A percentile compares a stretch with the other conserved stretches of the same genome.
Conservation (phyloP, 2,113 vertebrate species). For the Lagopus muta region DNA sequence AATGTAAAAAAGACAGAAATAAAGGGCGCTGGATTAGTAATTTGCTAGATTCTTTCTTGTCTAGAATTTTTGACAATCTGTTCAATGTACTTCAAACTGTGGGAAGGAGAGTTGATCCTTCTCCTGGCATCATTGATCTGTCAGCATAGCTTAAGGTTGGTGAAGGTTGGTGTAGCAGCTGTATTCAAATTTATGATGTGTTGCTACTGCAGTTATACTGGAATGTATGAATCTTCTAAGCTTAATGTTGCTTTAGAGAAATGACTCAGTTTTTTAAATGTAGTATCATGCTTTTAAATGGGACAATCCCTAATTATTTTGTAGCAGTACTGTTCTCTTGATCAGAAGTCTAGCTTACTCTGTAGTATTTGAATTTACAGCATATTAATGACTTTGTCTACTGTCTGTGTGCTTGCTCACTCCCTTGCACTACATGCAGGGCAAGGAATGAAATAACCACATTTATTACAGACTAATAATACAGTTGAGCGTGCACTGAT, state of each 20-base stretch:
- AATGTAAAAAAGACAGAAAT: not conserved
- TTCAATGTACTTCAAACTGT: not conserved
- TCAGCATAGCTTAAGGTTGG: not conserved
- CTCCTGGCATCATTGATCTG: not conserved
- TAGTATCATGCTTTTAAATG: not conserved
- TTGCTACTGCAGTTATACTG: not conserved
- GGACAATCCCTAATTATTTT: not conserved
- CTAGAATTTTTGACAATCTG: not conserved
- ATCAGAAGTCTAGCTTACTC: not conserved
- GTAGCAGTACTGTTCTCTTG: not conserved
- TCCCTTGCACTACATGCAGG: not conserved
- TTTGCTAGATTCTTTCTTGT: not conserved
- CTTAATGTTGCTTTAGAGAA: not conserved
- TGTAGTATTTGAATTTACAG: not conserved
- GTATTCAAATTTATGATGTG: not conserved
- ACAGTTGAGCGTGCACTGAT: not conserved
- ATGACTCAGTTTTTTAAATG: not conserved
- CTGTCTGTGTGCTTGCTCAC: not conserved
- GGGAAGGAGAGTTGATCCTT: not conserved
- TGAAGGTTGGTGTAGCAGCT: not conserved
- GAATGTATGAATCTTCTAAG: not conserved
- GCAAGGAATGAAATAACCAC: not conserved
- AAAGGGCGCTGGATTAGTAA: not conserved
- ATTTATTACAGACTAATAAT: not conserved
- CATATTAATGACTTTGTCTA: not conserved